Percentiles rank a stretch among this genome's conserved stretches.
Conservation (phyloP, 2,113 vertebrate species). For the Rhea pennata region DNA sequence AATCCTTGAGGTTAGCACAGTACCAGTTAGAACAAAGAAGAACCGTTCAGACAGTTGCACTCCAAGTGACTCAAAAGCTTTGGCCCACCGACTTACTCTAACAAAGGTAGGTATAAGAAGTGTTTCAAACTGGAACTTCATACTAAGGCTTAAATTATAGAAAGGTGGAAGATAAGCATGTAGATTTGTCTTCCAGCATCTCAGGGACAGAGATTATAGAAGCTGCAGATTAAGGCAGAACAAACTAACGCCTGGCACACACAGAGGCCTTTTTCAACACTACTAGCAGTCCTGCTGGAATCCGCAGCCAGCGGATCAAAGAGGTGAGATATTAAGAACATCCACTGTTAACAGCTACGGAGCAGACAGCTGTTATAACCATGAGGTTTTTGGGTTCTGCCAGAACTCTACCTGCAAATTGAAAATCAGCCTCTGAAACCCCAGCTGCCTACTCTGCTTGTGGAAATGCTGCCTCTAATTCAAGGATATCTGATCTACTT, state of each 20-base stretch:
- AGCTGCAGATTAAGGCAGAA: background rate
- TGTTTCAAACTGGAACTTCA: background rate
- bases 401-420: background rate
- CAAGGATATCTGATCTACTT: background rate
- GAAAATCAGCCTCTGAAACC: background rate
- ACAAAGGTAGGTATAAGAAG: background rate
- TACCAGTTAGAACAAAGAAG: background rate
- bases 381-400: background rate
- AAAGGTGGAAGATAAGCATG: background rate
- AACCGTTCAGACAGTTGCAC: rapidly evolving
- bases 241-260: background rate
- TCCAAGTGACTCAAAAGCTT: background rate
- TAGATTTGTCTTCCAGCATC: background rate
- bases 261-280: background rate
- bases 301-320: background rate
- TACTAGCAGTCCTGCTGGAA: background rate
- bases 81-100: background rate
- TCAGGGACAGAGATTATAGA: background rate
- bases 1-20: background rate
- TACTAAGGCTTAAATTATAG: background rate
- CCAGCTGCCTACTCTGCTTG: background rate
- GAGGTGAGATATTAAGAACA: background rate
- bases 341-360: background rate
- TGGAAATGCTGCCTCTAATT: background rate
- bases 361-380: background rate